Conservation (phyloP, 2,888 invertebrate genomes). For the Agriopis aurantiaria region DNA sequence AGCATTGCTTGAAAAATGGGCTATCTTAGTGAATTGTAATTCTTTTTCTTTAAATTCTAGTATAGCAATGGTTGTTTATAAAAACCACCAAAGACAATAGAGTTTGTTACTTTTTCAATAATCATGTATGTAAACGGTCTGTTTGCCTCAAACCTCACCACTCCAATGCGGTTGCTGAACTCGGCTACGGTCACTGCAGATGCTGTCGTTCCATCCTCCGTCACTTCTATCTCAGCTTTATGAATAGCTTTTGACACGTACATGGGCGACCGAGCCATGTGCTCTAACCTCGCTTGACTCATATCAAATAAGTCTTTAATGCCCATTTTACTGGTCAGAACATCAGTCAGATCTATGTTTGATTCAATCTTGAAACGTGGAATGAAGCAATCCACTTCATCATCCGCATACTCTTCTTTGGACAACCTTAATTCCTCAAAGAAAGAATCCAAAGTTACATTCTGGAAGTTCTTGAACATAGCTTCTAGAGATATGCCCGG, state of each 20-base stretch:
- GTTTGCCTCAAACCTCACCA: conserved; percentile 87
- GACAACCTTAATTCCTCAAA: conserved; percentile 81
- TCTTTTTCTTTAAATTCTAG: conserved; percentile 45
- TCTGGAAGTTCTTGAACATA: conserved; percentile 83
- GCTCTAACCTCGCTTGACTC: conserved; percentile 61
- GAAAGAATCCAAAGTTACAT: conserved; percentile 77
- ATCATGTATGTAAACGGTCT: conserved; percentile 90
- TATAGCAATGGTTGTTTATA: conserved; percentile 71
- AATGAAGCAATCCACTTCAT: conserved; percentile 88
- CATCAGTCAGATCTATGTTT: conserved; percentile 83
- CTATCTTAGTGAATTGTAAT: background rate
- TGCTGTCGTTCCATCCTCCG: conserved; percentile 91
- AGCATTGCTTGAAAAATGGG: background rate
- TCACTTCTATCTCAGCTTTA: conserved; percentile 90
- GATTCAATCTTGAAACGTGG: conserved; percentile 88
- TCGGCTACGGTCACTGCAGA: conserved; percentile 85
- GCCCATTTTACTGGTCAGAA: conserved; percentile 72
- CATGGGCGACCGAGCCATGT: conserved; percentile 81
- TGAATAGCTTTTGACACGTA: conserved; percentile 88
- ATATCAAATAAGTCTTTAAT: conserved; percentile 88
- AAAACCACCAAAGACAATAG: conserved; percentile 78
- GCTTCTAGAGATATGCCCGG: conserved; percentile 80
- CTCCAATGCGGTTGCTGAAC: conserved; percentile 83
- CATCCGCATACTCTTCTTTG: conserved; percentile 83
- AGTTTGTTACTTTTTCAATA: conserved; percentile 86